These are phyloP conservation scores for Chrysolina americana DNA, from an alignment of 2,888 invertebrate species.

Conservation along the genomic window DNA sequence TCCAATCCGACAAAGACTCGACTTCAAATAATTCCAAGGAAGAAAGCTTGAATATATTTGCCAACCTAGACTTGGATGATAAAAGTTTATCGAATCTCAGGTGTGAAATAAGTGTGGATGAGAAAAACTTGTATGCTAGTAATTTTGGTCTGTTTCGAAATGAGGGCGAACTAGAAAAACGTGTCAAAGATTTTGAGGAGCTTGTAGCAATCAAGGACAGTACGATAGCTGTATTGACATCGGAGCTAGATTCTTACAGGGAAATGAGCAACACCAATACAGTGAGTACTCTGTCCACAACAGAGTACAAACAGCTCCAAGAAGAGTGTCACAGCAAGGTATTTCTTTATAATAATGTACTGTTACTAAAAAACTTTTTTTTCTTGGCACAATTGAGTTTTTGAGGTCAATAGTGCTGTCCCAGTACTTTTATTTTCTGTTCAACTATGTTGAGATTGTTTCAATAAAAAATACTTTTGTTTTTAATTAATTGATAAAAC, in stretches of 20 bases:
- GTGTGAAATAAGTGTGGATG: conserved; percentile 48
- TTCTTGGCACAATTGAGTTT: not conserved
- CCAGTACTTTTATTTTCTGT: no score
- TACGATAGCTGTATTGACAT: conserved; percentile 69
- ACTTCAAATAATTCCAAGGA: conserved; percentile 56
- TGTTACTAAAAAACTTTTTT: no score
- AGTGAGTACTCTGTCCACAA: conserved; percentile 74
- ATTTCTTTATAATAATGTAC: conserved; percentile 41
- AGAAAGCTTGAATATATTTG: conserved; percentile 66
- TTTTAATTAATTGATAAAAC: no score
- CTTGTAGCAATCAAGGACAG: conserved; percentile 69
- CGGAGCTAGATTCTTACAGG: conserved; percentile 71
- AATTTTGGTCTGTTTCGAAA: conserved; percentile 42
- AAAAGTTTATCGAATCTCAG: conserved; percentile 61
- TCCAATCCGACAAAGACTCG: conserved; percentile 54
- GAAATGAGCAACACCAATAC: conserved; percentile 71
- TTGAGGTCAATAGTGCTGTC: not conserved
- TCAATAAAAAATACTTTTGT: no score
- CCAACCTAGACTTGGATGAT: conserved; percentile 66
- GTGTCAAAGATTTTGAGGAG: conserved; percentile 69
- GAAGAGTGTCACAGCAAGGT: conserved; percentile 81
- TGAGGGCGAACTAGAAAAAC: conserved; percentile 50
- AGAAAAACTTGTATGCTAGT: conserved; percentile 44
- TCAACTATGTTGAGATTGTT: no score
- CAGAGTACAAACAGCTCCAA: conserved; percentile 81